Conservation (phyloP, 1,140 invertebrate species). For the Scaptomyza hsui region DNA sequence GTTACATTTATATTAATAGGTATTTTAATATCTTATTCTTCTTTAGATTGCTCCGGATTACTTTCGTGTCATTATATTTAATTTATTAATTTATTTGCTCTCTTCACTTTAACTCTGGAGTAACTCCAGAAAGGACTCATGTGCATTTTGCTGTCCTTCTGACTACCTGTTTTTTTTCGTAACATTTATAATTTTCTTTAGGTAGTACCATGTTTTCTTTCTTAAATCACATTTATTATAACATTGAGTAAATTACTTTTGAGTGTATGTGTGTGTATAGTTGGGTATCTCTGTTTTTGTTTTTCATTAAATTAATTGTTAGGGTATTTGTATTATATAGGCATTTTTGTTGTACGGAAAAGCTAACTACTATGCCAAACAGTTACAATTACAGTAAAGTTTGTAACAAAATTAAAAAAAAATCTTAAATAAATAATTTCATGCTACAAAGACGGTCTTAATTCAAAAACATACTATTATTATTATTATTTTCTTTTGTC, state of each 20-base stretch:
- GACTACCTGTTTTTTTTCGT: conserved; percentile 38
- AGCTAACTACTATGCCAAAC: conserved; percentile 65
- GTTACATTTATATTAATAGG: conserved; percentile 64
- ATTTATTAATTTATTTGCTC: conserved; percentile 39
- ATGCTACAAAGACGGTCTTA: conserved; percentile 62
- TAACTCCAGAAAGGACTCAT: conserved; percentile 28
- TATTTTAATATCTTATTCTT: conserved; percentile 64
- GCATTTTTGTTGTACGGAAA: conserved; percentile 56
- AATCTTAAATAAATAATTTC: conserved; percentile 75
- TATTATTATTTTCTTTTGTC: conserved; percentile 5
- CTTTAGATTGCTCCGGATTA: conserved; percentile 66
- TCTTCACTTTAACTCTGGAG: conserved; percentile 32
- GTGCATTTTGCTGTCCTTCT: conserved; percentile 25
- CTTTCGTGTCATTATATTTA: conserved; percentile 39
- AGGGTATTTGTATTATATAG: conserved; percentile 42
- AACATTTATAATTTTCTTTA: conserved; percentile 49
- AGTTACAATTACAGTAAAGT: conserved; percentile 63
- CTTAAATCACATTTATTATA: conserved; percentile 82
- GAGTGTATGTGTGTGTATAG: conserved; percentile 65
- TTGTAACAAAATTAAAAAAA: conserved; percentile 78
- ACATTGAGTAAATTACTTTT: conserved; percentile 80
- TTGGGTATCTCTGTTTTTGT: conserved; percentile 44
- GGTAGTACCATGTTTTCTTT: conserved; percentile 66
- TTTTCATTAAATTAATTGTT: conserved; percentile 36
- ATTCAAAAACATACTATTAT: conserved; percentile 53